Conservation (phyloP, 2,888 invertebrate species). For the Allolobophora icterica region DNA sequence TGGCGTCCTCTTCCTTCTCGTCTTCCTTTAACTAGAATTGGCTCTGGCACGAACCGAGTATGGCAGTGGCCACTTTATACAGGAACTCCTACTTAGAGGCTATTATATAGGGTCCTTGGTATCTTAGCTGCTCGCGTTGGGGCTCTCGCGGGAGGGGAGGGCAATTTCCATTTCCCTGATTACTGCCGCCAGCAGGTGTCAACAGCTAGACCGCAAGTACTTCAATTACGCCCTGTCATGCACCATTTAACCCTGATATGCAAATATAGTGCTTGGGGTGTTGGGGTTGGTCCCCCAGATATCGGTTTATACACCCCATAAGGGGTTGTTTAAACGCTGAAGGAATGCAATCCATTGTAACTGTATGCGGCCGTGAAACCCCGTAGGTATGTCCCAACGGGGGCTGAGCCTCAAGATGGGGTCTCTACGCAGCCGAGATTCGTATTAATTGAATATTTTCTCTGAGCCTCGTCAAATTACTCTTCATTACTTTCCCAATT, state of each 20-base stretch:
- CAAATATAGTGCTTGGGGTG: neutral
- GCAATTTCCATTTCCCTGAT: neutral
- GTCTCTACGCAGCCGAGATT: neutral
- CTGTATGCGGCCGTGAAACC: neutral
- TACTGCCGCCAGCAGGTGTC: neutral
- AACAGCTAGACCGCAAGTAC: neutral
- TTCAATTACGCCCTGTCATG: neutral
- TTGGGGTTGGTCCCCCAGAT: neutral
- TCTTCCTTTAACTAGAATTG: too few relatives aligned
- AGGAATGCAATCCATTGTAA: neutral
- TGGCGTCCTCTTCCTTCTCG: too few relatives aligned
- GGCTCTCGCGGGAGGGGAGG: neutral
- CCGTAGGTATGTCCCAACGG: neutral
- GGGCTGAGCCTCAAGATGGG: neutral
- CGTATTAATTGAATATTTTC: neutral
- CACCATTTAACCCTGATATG: conserved; percentile 17
- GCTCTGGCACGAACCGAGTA: too few relatives aligned
- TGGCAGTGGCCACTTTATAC: too few relatives aligned
- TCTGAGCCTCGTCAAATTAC: neutral
- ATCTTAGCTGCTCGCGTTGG: neutral
- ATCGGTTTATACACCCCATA: neutral
- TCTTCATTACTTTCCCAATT: neutral
- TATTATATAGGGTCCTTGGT: too few relatives aligned
- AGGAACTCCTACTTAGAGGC: too few relatives aligned
- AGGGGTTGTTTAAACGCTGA: neutral